Base-by-base conservation (phyloP, 1,140 invertebrate species). In the Globodera ellingtonae region DNA sequence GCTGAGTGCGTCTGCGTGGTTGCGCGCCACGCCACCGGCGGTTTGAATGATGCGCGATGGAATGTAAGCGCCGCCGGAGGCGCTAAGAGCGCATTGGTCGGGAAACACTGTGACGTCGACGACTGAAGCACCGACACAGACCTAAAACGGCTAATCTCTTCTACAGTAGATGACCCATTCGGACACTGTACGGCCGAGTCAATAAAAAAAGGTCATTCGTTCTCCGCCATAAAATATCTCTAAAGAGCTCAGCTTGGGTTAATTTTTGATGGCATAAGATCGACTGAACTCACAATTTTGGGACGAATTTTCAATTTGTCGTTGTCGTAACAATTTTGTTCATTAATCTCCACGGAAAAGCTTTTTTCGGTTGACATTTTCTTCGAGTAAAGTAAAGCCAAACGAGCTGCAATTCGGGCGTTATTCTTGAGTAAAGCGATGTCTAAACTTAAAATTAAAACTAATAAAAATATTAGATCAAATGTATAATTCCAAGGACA, bases 401-500 rank as follows among this genome's bases (percentile, higher is more conserved):
- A 94, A 90, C 94, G 90, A 74, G 94, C 93, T 21, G 94, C 96
- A 73, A 95, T 92, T 81, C 89, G 91, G 4, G 95, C 95, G 91
- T 98, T 98, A 90, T 98, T 95, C 91, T 95, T 93, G 85, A 98
- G 93, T 47, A 98, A 91, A 5, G 93, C 94, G 87, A 95, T 93
- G 91, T 98, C 95, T 93, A 89, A 76, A 70, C 0, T 18, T 59
- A 10, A 46, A 52, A 47, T 72, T 10, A 73, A 35, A 24, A 0
- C 1, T 24, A 24, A 24, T 0, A 24, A 24, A 24, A 24, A 35
- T 35, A 35, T 35, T 35, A 1, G 35, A 2, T 35, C 35, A 35
- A 35, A 35, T 35, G 35, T 35, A 35, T 35, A 2, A 35, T 35
- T 35, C 35, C 35, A 35, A 35, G 1, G 35, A 35, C 35, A 35